Evolutionary conservation across 23 tunicate genomes (phyloP).

Genomic region (Styela plicata): DNA sequence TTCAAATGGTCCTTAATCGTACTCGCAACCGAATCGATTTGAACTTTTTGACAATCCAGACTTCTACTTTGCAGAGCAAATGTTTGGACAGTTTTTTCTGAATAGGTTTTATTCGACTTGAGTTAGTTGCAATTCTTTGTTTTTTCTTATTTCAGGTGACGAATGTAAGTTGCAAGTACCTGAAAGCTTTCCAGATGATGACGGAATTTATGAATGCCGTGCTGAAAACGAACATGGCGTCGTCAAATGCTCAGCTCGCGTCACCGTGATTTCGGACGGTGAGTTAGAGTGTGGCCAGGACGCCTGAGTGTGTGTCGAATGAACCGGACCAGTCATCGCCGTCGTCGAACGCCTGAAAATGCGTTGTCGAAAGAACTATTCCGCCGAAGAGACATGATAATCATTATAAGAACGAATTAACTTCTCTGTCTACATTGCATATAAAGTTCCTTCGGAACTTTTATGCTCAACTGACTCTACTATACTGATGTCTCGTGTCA

Average conservation of each 20-base stretch:
- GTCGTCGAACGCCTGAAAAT: neutral
- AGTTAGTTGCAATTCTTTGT: no score
- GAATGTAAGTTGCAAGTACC: conserved; percentile 51
- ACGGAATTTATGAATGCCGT: conserved; percentile 73
- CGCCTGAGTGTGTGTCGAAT: conserved; percentile 30
- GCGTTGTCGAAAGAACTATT: conserved; percentile 1
- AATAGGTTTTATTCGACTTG: no score
- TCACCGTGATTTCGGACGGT: conserved; percentile 55
- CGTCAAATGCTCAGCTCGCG: conserved; percentile 57
- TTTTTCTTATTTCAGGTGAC: conserved; percentile 44
- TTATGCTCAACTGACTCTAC: neutral
- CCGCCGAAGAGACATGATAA: neutral
- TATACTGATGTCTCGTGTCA: conserved; percentile 3
- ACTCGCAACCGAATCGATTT: no score
- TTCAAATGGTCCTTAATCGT: no score
- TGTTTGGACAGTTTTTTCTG: no score
- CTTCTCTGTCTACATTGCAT: conserved; percentile 7
- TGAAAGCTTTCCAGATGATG: conserved; percentile 90
- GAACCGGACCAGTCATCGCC: conserved; percentile 20
- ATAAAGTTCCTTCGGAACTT: neutral
- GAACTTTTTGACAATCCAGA: no score
- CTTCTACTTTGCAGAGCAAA: no score
- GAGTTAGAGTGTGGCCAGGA: conserved; percentile 25
- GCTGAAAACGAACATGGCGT: conserved; percentile 74
- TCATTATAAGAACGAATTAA: neutral